Evolutionary conservation across 2,888 invertebrate genomes (phyloP).

Genomic region (Allolobophora icterica): DNA sequence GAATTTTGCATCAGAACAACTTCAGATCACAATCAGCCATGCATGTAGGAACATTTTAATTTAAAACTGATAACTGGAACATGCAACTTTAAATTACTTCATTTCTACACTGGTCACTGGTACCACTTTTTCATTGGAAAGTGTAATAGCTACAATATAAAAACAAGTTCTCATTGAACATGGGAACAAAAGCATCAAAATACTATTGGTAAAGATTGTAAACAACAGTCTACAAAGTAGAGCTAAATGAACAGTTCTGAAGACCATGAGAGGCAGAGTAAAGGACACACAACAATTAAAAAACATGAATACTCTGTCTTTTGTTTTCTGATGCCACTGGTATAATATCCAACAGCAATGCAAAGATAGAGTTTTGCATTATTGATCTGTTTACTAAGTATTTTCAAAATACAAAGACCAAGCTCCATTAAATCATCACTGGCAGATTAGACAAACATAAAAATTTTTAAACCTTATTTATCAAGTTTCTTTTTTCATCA

Average conservation of each 20-base stretch:
- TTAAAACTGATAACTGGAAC: background rate
- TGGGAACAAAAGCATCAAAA: background rate
- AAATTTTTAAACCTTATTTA: background rate
- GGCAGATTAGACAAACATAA: background rate
- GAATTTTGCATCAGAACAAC: too few species aligned
- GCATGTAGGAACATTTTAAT: background rate
- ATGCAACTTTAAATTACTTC: background rate
- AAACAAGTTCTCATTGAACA: too few species aligned
- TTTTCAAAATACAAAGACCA: too few species aligned
- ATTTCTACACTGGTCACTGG: background rate
- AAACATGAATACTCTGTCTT: background rate
- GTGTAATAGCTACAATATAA: background rate
- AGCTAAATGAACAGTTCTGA: background rate
- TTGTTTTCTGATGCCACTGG: background rate
- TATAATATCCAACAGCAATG: too few species aligned
- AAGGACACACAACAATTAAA: background rate
- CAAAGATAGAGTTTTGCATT: background rate
- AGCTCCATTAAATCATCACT: background rate
- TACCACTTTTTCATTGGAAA: constrained; percentile 17
- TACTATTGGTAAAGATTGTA: background rate
- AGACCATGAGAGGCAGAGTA: background rate
- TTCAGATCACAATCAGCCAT: background rate
- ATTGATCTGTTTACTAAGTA: background rate
- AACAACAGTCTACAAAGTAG: background rate
- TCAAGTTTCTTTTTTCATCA: constrained; percentile 23